Evolutionary conservation across 2,888 invertebrate genomes (phyloP), one percentile per base, ranked within the genome.

Genomic region (Pachydiplax longipennis): DNA sequence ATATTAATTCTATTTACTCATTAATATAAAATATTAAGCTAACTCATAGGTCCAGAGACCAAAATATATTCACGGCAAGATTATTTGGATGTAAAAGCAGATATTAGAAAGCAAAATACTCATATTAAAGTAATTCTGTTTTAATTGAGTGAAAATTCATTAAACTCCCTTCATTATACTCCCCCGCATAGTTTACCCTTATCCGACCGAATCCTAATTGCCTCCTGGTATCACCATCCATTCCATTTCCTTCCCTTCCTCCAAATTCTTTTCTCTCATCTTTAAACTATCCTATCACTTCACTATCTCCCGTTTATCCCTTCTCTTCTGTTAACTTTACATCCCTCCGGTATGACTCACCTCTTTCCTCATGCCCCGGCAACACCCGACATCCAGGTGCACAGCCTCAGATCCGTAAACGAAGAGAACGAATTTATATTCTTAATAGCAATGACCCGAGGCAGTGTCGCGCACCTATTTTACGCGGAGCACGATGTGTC

Each of bases 351-450:
- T 13, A 25, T 58, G 58, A 31, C 81, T 40, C 81, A 22, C 40
- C 37, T 31, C 80, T 31, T 31, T 80, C 80, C 35, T 83, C 25
- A 5, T 44, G 15, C 18, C 83, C 25, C 18, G 31, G 83, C 37
- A 58, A 31, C 87, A 65, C 87, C 83, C 35, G 12, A 25, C 40
- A 18, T 81, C 87, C 87, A 87, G 87, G 87, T 87, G 87, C 87
- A 48, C 37, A n/a, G 31, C 53, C 35, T 35, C 31, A 13, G 15
- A 12, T 53, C 58, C 83, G 35, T 13, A 22, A 35, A 31, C 87
- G 15, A 18, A 58, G 87, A 87, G 35, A 35, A 87, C 87, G 87
- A 87, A 87, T 87, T 87, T 40, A 61, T 73, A 73, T 73, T 65
- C 65, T 25, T 65, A 65, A 65, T 73, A 73, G 73, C 12, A 73